phyloP scores from a whole-genome alignment of 2,113 vertebrate species.

The Pionites leucogaster region DNA sequence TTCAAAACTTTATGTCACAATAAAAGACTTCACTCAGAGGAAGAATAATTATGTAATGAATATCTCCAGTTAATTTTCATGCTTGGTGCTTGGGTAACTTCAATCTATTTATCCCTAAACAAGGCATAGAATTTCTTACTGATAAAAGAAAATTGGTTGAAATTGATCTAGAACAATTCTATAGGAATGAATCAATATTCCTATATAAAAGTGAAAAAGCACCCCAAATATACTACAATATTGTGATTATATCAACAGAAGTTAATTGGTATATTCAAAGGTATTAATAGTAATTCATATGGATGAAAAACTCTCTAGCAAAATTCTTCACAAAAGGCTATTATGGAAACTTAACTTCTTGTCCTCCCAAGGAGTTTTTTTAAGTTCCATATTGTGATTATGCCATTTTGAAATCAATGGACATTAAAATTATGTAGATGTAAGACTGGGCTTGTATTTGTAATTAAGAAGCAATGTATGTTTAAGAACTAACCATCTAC shows the following conservation, averaged over 20 bases:
- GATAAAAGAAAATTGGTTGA: not conserved
- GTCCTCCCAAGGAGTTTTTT: not conserved
- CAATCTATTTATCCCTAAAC: not conserved
- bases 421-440: not conserved
- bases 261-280: not conserved
- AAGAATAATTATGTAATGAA: not conserved
- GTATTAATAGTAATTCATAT: not conserved
- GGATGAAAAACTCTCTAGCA: not conserved
- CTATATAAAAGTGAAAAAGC: not conserved
- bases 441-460: not conserved
- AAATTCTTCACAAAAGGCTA: not conserved
- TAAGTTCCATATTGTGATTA: not conserved
- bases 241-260: not conserved
- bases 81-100: not conserved
- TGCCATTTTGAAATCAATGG: not conserved
- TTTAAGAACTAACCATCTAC: not conserved
- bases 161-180: not conserved
- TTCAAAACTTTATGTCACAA: not conserved
- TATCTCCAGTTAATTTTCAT: not conserved
- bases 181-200: not conserved
- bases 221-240: not conserved
- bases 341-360: not conserved
- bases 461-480: not conserved
- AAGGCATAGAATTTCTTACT: not conserved
- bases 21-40: fast-evolving